These are phyloP conservation scores for Grammomys dolichurus DNA, from an alignment of 2,113 vertebrate species.

Conservation along the genomic window DNA sequence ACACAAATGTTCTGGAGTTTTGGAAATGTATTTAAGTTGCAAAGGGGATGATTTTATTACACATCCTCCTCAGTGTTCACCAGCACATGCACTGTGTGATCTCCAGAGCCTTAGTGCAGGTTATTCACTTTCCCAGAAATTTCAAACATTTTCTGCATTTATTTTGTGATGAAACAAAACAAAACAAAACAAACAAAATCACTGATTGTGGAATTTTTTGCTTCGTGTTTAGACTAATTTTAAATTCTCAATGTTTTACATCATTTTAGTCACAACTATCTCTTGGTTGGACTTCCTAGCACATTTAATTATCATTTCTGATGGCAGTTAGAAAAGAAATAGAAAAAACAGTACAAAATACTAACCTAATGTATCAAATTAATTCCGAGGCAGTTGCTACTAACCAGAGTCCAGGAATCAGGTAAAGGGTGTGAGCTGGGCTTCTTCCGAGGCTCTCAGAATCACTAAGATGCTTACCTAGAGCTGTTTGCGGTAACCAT, in stretches of 20 bases:
- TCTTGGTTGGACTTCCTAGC: neutral
- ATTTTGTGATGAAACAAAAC: neutral
- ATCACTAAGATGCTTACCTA: conserved; percentile 47
- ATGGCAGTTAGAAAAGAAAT: neutral
- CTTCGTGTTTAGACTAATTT: conserved; percentile 1
- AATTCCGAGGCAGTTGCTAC: neutral
- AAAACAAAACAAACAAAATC: neutral
- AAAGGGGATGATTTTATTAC: neutral
- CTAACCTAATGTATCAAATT: neutral
- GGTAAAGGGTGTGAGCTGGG: neutral
- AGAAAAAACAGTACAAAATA: neutral
- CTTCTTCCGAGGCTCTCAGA: conserved; percentile 43
- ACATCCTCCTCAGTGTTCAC: neutral
- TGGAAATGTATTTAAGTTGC: neutral
- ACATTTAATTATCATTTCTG: neutral
- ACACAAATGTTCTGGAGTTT: neutral
- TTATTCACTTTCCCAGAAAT: neutral
- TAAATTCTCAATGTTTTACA: conserved; percentile 6
- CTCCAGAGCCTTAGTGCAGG: neutral
- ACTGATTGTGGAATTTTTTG: neutral
- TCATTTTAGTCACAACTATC: neutral
- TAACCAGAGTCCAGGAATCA: neutral
- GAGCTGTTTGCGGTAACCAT: conserved; percentile 26
- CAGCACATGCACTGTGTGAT: neutral
- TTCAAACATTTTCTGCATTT: conserved; percentile 1